phyloP scores from a whole-genome alignment of 2,888 invertebrate genomes.

The Cheilosia soror region DNA sequence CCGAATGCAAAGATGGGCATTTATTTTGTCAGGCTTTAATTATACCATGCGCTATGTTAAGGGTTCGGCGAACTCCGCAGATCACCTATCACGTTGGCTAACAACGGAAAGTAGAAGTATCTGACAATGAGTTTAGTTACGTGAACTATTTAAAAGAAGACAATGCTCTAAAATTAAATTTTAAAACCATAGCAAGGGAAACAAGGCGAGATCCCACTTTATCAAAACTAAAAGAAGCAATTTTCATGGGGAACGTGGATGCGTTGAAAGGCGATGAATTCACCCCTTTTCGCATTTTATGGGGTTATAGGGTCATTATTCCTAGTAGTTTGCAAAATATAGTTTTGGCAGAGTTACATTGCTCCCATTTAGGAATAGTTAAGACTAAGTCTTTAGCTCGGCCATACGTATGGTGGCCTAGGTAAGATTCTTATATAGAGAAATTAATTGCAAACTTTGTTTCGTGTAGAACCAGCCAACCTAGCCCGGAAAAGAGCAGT shows the following conservation, averaged over 20 bases:
- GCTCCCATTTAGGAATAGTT: constrained; percentile 27
- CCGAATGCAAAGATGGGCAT: constrained; percentile 32
- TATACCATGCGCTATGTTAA: constrained; percentile 15
- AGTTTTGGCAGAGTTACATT: constrained; percentile 14
- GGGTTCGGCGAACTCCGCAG: not conserved
- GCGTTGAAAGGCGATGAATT: not conserved
- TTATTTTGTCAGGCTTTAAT: constrained; percentile 21
- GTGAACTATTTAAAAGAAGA: constrained; percentile 19
- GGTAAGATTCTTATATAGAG: constrained; percentile 15
- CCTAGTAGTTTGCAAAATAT: no score
- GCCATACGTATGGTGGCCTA: constrained; percentile 18
- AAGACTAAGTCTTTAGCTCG: constrained; percentile 19
- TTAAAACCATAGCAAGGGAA: constrained; percentile 2
- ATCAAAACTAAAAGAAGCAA: not conserved
- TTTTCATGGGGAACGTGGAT: not conserved
- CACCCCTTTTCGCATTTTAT: no score
- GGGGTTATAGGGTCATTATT: no score
- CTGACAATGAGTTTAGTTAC: constrained; percentile 36
- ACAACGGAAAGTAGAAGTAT: not conserved
- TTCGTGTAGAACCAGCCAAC: constrained; percentile 1
- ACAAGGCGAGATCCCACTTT: constrained; percentile 8
- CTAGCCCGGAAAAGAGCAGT: constrained; percentile 28
- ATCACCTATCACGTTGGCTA: no score
- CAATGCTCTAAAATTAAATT: not conserved
- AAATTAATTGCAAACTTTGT: constrained; percentile 10